Conservation (phyloP, 2,113 vertebrate species). For the Malurus elegans region DNA sequence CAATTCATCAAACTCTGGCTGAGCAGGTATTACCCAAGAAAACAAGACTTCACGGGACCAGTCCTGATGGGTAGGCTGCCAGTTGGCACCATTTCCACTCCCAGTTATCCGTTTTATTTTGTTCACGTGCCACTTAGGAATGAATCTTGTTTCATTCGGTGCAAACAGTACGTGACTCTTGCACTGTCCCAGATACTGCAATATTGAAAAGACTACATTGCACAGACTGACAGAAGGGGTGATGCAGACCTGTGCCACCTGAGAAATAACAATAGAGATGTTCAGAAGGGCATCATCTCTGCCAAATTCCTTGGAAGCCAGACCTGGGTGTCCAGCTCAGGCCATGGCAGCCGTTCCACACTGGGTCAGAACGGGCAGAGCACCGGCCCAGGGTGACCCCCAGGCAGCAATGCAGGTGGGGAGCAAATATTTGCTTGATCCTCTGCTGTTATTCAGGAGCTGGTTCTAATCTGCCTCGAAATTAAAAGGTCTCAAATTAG, state of each 20-base stretch:
- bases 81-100: background rate
- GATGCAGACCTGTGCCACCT: background rate
- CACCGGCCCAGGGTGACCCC: background rate
- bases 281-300: background rate
- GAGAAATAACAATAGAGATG: background rate
- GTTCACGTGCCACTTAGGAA: background rate
- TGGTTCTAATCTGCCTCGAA: background rate
- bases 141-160: background rate
- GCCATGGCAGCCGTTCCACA: accelerated
- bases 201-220: background rate
- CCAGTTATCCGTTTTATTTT: background rate
- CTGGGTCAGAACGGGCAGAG: accelerated
- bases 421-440: background rate
- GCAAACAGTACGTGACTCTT: background rate
- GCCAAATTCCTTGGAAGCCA: background rate
- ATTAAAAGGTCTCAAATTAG: background rate
- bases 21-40: background rate
- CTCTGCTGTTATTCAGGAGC: background rate
- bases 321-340: background rate
- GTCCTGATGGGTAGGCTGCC: background rate
- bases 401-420: background rate
- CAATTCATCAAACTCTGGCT: background rate
- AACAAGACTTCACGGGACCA: background rate
- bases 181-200: background rate
- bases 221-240: background rate